Conservation (phyloP, 2,888 invertebrate species). For the Atherix ibis region DNA sequence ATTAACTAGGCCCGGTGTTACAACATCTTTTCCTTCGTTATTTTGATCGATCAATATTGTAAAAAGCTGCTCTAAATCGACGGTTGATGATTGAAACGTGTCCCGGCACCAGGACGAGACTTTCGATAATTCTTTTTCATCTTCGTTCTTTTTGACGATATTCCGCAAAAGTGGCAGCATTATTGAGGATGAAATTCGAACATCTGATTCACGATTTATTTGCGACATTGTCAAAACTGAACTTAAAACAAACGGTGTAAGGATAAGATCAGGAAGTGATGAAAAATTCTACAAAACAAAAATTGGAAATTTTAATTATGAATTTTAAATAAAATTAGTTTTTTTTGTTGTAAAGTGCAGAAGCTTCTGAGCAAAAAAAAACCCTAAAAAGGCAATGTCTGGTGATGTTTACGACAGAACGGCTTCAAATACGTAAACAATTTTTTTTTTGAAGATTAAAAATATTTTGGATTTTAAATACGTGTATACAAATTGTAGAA, state of each 20-base stretch:
- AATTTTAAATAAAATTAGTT: background rate
- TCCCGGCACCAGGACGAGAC: constrained; percentile 40
- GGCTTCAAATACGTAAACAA: too few species aligned
- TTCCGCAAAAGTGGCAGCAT: constrained; percentile 25
- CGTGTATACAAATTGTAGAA: background rate
- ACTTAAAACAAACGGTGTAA: constrained; percentile 48
- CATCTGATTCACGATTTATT: constrained; percentile 29
- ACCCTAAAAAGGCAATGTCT: background rate
- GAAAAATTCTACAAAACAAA: constrained; percentile 33
- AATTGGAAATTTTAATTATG: background rate
- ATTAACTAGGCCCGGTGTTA: constrained; percentile 36
- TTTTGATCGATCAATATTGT: constrained; percentile 28
- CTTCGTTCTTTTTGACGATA: constrained; percentile 29
- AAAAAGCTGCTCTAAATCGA: constrained; percentile 24
- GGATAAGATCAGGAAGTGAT: constrained; percentile 40
- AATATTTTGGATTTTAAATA: too few species aligned
- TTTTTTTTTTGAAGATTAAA: too few species aligned
- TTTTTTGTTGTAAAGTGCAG: too few species aligned
- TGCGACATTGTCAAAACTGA: constrained; percentile 35
- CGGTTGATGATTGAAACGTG: constrained; percentile 21
- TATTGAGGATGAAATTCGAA: constrained; percentile 20
- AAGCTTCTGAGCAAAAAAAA: background rate
- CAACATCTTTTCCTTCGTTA: constrained; percentile 27
- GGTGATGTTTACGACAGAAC: background rate
- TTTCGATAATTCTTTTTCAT: constrained; percentile 30